phyloP scores from a whole-genome alignment of 2,797 vertebrate genomes.

The Acanthurus lineatus region DNA sequence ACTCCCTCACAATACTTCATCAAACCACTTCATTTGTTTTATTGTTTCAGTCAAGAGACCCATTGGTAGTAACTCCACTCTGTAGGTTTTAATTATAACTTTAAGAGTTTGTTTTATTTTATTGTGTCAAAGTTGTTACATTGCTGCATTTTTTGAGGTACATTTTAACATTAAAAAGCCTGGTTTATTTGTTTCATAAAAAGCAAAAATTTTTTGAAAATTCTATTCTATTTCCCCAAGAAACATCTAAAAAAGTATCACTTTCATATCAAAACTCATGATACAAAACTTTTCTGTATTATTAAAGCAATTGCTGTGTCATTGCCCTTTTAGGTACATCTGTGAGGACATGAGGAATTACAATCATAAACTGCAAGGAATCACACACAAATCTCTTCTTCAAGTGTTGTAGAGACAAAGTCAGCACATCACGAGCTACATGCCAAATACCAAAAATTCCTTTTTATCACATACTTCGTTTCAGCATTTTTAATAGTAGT shows the following conservation, averaged over 20 bases:
- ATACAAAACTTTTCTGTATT: not conserved
- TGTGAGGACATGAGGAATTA: not conserved
- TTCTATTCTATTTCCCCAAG: not conserved
- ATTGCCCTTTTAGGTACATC: not conserved
- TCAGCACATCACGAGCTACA: not conserved
- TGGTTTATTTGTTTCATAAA: not conserved
- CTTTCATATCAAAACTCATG: not conserved
- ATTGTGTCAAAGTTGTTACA: not conserved
- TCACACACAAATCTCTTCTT: not conserved
- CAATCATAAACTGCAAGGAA: not conserved
- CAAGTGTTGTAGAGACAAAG: not conserved
- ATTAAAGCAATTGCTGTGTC: not conserved
- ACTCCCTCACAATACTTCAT: too few species aligned
- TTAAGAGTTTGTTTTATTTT: not conserved
- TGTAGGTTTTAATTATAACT: not conserved
- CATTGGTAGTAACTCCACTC: too few species aligned
- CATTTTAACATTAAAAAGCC: not conserved
- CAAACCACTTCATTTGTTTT: too few species aligned
- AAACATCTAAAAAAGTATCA: not conserved
- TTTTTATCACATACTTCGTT: not conserved
- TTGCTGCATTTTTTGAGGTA: not conserved
- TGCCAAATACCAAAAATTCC: not conserved
- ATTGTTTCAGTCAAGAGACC: too few species aligned
- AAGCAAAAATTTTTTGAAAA: not conserved
- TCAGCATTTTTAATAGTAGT: constrained; percentile 7